A percentile compares a stretch with the other conserved stretches of the same genome.
phyloP scores from a whole-genome alignment of 2,888 invertebrate species.

The Ophion slaviceki region DNA sequence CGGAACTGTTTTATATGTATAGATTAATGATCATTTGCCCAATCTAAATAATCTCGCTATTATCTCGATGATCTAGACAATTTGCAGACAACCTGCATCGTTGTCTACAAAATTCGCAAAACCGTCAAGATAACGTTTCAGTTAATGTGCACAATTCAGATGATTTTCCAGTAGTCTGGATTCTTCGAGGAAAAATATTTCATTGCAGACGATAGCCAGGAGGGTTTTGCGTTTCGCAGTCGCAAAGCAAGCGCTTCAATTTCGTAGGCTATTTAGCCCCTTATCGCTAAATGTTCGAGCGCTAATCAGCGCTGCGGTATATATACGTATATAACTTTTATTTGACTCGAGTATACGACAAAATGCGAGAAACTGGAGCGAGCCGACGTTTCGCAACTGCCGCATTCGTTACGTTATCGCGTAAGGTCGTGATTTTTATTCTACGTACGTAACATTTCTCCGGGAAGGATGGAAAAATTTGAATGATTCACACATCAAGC shows the following conservation, averaged over 20 bases:
- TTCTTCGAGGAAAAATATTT: neutral
- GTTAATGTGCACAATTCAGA: neutral
- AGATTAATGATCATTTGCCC: neutral
- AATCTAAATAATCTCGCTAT: neutral
- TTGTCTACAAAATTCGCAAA: neutral
- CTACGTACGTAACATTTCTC: neutral
- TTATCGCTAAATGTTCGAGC: slow-evolving; percentile 58
- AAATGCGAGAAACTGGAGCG: slow-evolving; percentile 13
- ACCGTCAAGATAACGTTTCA: neutral
- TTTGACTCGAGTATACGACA: slow-evolving; percentile 6
- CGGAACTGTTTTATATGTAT: too few relatives aligned
- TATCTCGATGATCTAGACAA: neutral
- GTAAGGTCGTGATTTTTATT: slow-evolving; percentile 39
- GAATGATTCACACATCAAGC: neutral
- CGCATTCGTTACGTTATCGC: slow-evolving; percentile 28
- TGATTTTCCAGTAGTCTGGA: neutral
- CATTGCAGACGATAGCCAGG: neutral
- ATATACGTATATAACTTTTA: slow-evolving; percentile 15
- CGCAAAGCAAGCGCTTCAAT: slow-evolving; percentile 19
- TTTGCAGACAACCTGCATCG: neutral
- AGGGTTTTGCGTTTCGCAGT: neutral
- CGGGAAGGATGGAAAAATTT: neutral
- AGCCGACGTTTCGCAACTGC: slow-evolving; percentile 26
- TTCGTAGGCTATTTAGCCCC: slow-evolving; percentile 46
- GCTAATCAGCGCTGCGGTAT: slow-evolving; percentile 50